Evolutionary conservation across 2,797 vertebrate species (phyloP).

Genomic region (Lepilemur ruficaudatus): DNA sequence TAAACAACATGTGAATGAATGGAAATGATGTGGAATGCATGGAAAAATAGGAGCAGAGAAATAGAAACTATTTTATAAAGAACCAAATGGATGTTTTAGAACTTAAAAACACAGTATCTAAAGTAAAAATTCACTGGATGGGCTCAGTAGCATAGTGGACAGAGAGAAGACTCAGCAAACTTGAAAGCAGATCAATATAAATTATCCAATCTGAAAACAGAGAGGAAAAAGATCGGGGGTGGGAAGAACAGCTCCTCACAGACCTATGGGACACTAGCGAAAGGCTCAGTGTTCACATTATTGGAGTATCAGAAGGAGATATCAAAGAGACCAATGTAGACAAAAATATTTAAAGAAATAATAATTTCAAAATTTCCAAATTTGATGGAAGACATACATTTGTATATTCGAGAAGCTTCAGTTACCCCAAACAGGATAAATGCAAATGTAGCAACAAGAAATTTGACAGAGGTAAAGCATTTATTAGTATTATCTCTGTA

Average conservation of each 20-base stretch:
- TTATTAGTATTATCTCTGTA: neutral
- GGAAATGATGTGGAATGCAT: constrained; percentile 7
- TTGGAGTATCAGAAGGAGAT: neutral
- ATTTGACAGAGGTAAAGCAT: neutral
- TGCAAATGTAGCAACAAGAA: neutral
- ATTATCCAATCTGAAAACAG: neutral
- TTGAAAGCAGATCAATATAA: neutral
- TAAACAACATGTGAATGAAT: neutral
- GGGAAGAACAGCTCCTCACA: neutral
- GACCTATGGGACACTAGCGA: neutral
- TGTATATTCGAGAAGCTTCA: neutral
- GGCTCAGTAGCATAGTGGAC: neutral
- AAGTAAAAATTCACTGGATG: neutral
- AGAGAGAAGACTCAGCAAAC: neutral
- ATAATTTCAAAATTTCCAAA: neutral
- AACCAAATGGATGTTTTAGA: neutral
- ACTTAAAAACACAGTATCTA: neutral
- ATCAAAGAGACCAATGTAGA: neutral
- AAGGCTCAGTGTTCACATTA: neutral
- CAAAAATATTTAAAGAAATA: neutral
- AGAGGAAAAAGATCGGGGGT: neutral
- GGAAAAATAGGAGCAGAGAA: neutral
- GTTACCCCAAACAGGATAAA: neutral
- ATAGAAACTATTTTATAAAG: neutral
- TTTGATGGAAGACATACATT: neutral